These are phyloP conservation scores for Calycopis cecrops DNA, from an alignment of 1,140 invertebrate species.

Conservation along the genomic window DNA sequence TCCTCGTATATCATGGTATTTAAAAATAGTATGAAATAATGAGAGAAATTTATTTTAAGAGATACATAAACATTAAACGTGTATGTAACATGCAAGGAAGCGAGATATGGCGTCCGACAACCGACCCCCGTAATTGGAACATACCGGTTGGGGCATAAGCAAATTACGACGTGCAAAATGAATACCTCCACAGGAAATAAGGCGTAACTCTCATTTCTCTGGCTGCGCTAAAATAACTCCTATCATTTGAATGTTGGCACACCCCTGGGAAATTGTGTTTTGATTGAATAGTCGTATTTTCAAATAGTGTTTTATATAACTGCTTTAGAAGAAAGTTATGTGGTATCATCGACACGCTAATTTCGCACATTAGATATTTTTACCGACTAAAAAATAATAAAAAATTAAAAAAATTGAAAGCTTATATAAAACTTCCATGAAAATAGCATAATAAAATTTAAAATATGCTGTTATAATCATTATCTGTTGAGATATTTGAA, in stretches of 20 bases:
- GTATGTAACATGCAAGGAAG: conserved; percentile 25
- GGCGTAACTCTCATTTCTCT: conserved; percentile 29
- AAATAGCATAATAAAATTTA: too few relatives aligned
- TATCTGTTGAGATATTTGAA: too few relatives aligned
- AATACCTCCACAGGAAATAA: conserved; percentile 42
- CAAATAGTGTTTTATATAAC: too few relatives aligned
- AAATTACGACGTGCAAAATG: conserved; percentile 53
- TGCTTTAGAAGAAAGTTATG: too few relatives aligned
- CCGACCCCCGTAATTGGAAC: conserved; percentile 45
- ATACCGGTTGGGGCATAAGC: conserved; percentile 37
- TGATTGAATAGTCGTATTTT: background rate
- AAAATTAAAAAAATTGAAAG: too few relatives aligned
- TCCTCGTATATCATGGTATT: too few relatives aligned
- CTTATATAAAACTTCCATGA: too few relatives aligned
- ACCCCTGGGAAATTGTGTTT: conserved; percentile 6
- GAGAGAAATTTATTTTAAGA: conserved; percentile 3
- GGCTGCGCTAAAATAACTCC: conserved; percentile 1
- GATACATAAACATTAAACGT: conserved; percentile 6
- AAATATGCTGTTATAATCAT: too few relatives aligned
- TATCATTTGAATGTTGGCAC: conserved; percentile 5
- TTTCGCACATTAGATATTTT: too few relatives aligned
- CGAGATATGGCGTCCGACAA: conserved; percentile 56
- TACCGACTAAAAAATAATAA: too few relatives aligned
- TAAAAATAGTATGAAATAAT: too few relatives aligned
- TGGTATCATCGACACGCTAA: too few relatives aligned